These are phyloP conservation scores for Plectrocnemia conspersa DNA, from an alignment of 1,140 invertebrate genomes.

Conservation along the genomic window DNA sequence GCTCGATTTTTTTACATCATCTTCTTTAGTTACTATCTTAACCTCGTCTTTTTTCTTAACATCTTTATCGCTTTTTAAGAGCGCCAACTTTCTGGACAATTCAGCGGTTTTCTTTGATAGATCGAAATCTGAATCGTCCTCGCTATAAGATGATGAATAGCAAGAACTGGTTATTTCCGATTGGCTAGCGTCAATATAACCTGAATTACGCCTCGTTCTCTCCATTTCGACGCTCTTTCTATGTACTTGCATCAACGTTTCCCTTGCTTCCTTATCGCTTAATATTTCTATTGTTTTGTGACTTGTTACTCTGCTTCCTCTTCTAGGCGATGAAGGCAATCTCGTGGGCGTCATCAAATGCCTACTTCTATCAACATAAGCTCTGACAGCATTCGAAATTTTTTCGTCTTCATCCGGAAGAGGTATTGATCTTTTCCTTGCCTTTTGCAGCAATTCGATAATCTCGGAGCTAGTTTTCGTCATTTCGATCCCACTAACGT, in stretches of 20 bases:
- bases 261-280: slow-evolving; percentile 51
- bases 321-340: slow-evolving; percentile 42
- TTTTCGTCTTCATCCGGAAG: slow-evolving; percentile 49
- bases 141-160: slow-evolving; percentile 49
- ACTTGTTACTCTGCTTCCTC: slow-evolving; percentile 46
- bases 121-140: slow-evolving; percentile 51
- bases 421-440: slow-evolving; percentile 48
- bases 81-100: slow-evolving; percentile 45
- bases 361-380: slow-evolving; percentile 36
- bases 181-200: slow-evolving; percentile 50
- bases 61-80: slow-evolving; percentile 39
- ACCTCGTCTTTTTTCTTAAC: neutral
- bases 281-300: slow-evolving; percentile 53
- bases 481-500: slow-evolving; percentile 45
- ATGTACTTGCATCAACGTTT: slow-evolving; percentile 46
- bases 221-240: slow-evolving; percentile 36
- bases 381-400: slow-evolving; percentile 41
- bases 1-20: slow-evolving; percentile 7
- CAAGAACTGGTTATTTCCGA: slow-evolving; percentile 51
- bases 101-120: slow-evolving; percentile 47
- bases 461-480: slow-evolving; percentile 49
- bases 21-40: neutral
- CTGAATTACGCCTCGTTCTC: slow-evolving; percentile 43
- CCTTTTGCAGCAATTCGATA: slow-evolving; percentile 49
- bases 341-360: slow-evolving; percentile 48